These are phyloP conservation scores for Eptesicus fuscus DNA, from an alignment of 2,113 vertebrate species.

Conservation along the genomic window DNA sequence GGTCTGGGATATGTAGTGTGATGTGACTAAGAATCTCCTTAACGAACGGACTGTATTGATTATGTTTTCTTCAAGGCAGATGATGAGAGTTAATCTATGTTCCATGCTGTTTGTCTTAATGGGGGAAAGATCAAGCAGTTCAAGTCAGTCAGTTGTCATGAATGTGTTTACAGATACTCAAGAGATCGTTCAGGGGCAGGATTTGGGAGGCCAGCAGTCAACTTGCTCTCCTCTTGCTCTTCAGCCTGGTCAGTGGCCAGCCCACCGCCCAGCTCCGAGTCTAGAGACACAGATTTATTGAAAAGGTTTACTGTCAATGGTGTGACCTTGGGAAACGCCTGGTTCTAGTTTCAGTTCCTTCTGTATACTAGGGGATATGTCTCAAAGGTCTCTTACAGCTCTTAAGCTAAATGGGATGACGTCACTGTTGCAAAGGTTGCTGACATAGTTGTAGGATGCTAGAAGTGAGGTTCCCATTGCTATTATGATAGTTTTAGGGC, in stretches of 20 bases:
- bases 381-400: not conserved
- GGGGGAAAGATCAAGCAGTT: slow-evolving; percentile 69
- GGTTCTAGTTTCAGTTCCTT: not conserved
- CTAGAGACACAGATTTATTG: not conserved
- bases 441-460: not conserved
- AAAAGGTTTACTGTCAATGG: not conserved
- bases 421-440: not conserved
- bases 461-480: not conserved
- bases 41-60: not conserved
- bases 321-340: not conserved
- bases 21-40: not conserved
- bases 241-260: not conserved
- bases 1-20: not conserved
- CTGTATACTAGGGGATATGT: not conserved
- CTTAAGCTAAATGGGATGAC: not conserved
- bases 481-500: not conserved
- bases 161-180: slow-evolving; percentile 63
- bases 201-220: not conserved
- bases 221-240: not conserved
- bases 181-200: not conserved
- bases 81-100: slow-evolving; percentile 3
- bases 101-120: slow-evolving; percentile 72
- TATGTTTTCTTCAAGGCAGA: not conserved
- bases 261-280: not conserved
- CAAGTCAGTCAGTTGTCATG: slow-evolving; percentile 71